Evolutionary conservation across 37 sponge, comb jelly and placozoan species (phyloP).

Genomic region (Cliona cf. orientalis): DNA sequence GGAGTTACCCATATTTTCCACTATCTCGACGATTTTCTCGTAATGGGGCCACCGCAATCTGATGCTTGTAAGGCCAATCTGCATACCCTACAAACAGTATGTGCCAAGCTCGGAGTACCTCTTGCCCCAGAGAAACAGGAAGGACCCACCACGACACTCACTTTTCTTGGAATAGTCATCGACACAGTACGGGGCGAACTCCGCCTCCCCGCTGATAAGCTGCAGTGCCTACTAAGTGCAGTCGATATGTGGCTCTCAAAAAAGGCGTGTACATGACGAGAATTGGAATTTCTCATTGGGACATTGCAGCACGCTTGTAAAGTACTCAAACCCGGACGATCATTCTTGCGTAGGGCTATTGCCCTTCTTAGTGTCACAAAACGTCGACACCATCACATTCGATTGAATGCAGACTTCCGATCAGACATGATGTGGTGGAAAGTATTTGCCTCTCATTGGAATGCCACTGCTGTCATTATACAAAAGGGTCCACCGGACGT

Average conservation of each 20-base stretch:
- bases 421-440: conserved; percentile 67
- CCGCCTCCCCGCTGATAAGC: conserved; percentile 53
- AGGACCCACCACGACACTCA: conserved; percentile 34
- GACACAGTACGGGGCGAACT: conserved; percentile 33
- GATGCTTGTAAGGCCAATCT: conserved; percentile 1
- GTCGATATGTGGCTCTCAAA: conserved; percentile 11
- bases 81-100: not conserved
- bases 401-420: conserved; percentile 48
- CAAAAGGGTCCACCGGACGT: not conserved
- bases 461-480: conserved; percentile 19
- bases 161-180: conserved; percentile 40
- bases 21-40: conserved; percentile 51
- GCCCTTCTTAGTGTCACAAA: conserved; percentile 3
- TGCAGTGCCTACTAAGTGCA: not conserved
- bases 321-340: conserved; percentile 43
- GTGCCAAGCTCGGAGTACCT: conserved; percentile 44
- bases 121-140: conserved; percentile 52
- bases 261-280: conserved; percentile 6
- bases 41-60: conserved; percentile 46
- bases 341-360: conserved; percentile 19
- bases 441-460: conserved; percentile 43
- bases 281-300: conserved; percentile 39
- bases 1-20: conserved; percentile 18
- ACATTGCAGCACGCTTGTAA: conserved; percentile 30
- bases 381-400: conserved; percentile 29